These are phyloP conservation scores for Dendrolimus kikuchii DNA, from an alignment of 1,140 invertebrate genomes.

Conservation along the genomic window DNA sequence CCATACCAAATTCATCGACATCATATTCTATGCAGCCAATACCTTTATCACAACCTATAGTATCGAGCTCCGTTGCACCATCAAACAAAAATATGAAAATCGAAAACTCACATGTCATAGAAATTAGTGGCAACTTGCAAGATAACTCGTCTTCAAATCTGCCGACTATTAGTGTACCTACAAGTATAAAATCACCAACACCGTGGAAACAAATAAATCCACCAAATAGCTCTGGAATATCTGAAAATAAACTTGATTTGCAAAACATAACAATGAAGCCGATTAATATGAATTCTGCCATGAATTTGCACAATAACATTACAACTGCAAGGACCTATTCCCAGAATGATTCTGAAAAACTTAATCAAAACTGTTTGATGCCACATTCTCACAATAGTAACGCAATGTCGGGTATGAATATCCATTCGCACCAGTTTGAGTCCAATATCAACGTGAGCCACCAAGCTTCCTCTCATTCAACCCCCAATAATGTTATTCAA, in stretches of 20 bases:
- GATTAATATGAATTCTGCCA: slow-evolving; percentile 31
- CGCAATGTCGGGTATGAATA: slow-evolving; percentile 30
- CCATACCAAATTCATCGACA: slow-evolving; percentile 47
- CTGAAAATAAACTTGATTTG: slow-evolving; percentile 50
- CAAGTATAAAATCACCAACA: slow-evolving; percentile 61
- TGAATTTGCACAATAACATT: slow-evolving; percentile 46
- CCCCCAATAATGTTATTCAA: slow-evolving; percentile 61
- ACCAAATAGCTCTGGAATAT: slow-evolving; percentile 20
- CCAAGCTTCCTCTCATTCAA: slow-evolving; percentile 43
- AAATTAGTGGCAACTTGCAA: slow-evolving; percentile 62
- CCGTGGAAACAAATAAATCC: slow-evolving; percentile 53
- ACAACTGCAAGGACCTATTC: slow-evolving; percentile 30
- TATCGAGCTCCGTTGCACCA: slow-evolving; percentile 60
- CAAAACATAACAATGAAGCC: slow-evolving; percentile 48
- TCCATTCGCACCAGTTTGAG: slow-evolving; percentile 57
- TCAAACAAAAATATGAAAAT: slow-evolving; percentile 58
- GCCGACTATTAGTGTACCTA: slow-evolving; percentile 61
- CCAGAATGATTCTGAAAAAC: slow-evolving; percentile 48
- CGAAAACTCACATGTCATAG: slow-evolving; percentile 64
- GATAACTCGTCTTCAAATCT: slow-evolving; percentile 46
- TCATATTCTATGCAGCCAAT: slow-evolving; percentile 61
- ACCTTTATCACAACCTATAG: slow-evolving; percentile 60
- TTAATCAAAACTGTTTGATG: slow-evolving; percentile 51
- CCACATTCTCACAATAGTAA: slow-evolving; percentile 41
- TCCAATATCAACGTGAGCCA: slow-evolving; percentile 42